These are phyloP conservation scores for Ceyx melanurus DNA, from an alignment of 2,113 vertebrate species.

Conservation along the genomic window DNA sequence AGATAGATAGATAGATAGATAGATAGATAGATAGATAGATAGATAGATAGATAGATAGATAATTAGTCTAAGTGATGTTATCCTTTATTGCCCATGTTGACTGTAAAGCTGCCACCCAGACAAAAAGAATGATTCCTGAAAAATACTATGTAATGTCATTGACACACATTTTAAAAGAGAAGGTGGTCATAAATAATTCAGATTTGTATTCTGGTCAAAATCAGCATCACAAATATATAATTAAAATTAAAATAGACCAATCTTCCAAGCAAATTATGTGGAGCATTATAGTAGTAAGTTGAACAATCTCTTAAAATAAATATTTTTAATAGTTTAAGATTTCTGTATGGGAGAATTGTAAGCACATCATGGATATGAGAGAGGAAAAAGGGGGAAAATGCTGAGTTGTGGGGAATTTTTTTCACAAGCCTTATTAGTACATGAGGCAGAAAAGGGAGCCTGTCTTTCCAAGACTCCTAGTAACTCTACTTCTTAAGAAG, in stretches of 20 bases:
- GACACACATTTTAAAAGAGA: neutral
- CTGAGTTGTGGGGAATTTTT: neutral
- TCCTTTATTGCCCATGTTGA: neutral
- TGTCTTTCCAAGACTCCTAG: neutral
- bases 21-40: no score
- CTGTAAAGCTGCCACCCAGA: neutral
- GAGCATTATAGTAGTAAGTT: neutral
- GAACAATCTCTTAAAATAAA: neutral
- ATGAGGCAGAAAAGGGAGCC: neutral
- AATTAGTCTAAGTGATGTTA: neutral
- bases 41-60: no score
- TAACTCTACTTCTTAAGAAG: neutral
- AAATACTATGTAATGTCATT: neutral
- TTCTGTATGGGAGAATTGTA: neutral
- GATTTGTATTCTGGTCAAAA: neutral
- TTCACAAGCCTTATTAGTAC: neutral
- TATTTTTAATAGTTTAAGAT: neutral
- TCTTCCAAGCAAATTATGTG: neutral
- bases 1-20: no score
- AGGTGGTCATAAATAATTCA: neutral
- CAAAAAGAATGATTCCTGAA: neutral
- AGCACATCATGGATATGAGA: neutral
- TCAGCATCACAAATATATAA: neutral
- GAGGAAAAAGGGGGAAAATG: neutral
- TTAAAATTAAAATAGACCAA: neutral